phyloP scores from a whole-genome alignment of 2,797 vertebrate species.

The Peromyscus eremicus region DNA sequence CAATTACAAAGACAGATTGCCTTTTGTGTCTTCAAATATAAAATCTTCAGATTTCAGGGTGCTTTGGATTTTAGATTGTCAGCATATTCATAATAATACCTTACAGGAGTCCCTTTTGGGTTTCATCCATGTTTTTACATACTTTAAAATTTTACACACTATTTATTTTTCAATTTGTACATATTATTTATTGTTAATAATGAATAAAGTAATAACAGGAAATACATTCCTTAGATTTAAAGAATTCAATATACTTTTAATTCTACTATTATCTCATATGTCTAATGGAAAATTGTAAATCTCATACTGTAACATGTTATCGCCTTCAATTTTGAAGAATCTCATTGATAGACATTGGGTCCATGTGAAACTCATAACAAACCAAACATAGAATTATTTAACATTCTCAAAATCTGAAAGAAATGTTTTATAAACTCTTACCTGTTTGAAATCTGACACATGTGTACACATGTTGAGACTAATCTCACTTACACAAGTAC shows the following conservation, averaged over 20 bases:
- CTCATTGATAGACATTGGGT: not conserved
- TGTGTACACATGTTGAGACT: not conserved
- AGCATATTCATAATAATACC: not conserved
- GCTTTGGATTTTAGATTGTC: not conserved
- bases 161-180: conserved; percentile 12
- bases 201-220: conserved; percentile 30
- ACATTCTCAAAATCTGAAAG: conserved; percentile 1
- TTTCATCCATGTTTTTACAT: not conserved
- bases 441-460: conserved; percentile 43
- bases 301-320: not conserved
- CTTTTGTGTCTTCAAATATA: not conserved
- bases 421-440: conserved; percentile 16
- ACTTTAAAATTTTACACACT: too few species aligned
- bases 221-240: not conserved
- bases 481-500: not conserved
- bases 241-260: not conserved
- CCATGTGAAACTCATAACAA: conserved; percentile 28
- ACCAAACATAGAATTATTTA: not conserved
- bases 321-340: conserved; percentile 24
- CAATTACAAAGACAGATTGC: not conserved
- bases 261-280: not conserved
- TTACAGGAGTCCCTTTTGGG: too few species aligned
- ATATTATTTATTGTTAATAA: not conserved
- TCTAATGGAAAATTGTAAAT: not conserved
- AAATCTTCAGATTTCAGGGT: not conserved